Evolutionary conservation across 37 sponge, comb jelly and placozoan genomes (phyloP), one percentile per base, ranked within the genome.

Genomic region (Cladorhizidae sp.): DNA sequence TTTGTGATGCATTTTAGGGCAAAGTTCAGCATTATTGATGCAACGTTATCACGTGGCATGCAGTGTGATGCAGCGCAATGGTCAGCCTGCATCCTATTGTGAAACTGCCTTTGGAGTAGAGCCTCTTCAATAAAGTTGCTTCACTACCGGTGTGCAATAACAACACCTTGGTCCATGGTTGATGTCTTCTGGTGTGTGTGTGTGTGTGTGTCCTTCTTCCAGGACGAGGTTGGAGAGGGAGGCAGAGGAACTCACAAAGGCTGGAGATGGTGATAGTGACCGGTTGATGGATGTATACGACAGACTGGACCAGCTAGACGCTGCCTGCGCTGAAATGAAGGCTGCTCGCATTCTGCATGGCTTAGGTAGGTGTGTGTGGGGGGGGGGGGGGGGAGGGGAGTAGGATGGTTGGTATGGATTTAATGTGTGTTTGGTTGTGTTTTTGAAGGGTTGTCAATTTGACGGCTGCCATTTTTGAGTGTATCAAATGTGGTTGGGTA

Each of bases 301-400:
- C 58, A 56, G 95, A 69, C 77, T 97, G 80, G 97, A 97, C 0
- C 90, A 89, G 56, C 73, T 97, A 61, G 97, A 97, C 51, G 81
- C 92, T 21, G 40, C 72, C 37, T 89, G 63, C 6, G 94, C 94
- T 62, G 95, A 94, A 73, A 85, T 85, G 31, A 90, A 82, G 77
- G 93, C 93, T 12, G 88, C 88, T 28, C 54, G 87, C 71, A 78
- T 88, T 41, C 84, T 93, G 26, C 86, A 79, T 62, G 90, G 90
- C 36, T 41, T 93, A 22, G 93, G 93, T 88, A 58, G 28, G 45
- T 65, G 57, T 57, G 28, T n/a, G 9, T n/a, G n/a, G n/a, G 7
- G 1, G 5, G 31, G 36, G 3, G 36, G 3, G 49, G 51, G 41
- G 62, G 12, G 20, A 26, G 41, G 17, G 58, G n/a, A 5, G 39